These are phyloP conservation scores for Drosophila micromelanica DNA, from an alignment of 1,140 invertebrate genomes.

Conservation along the genomic window DNA sequence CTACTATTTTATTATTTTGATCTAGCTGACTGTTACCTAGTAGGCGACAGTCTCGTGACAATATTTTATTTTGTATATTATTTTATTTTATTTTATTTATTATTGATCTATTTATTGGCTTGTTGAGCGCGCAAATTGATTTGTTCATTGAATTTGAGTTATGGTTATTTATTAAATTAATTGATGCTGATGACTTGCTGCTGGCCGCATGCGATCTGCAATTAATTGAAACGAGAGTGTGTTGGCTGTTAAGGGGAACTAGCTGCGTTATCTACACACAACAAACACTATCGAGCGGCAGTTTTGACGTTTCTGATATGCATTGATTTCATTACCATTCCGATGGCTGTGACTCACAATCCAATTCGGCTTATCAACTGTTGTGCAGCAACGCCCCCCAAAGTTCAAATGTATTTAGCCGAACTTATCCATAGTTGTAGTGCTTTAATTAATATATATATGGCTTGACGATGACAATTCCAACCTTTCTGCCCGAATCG, in stretches of 20 bases:
- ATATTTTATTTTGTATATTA: slow-evolving; percentile 21
- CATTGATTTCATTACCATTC: slow-evolving; percentile 15
- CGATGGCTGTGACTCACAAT: slow-evolving; percentile 11
- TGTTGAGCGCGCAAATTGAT: slow-evolving; percentile 69
- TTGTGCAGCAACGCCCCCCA: slow-evolving; percentile 21
- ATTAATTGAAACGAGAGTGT: slow-evolving; percentile 14
- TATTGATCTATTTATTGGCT: slow-evolving; percentile 76
- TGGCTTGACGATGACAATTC: neutral
- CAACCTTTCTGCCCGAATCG: slow-evolving; percentile 3
- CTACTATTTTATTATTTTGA: neutral
- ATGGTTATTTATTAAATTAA: slow-evolving; percentile 73
- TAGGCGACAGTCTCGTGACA: slow-evolving; percentile 4
- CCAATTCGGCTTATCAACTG: slow-evolving; percentile 8
- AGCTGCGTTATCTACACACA: slow-evolving; percentile 15
- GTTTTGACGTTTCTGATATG: slow-evolving; percentile 66
- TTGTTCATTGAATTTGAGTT: slow-evolving; percentile 82
- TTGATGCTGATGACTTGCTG: slow-evolving; percentile 64
- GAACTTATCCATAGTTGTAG: slow-evolving; percentile 4
- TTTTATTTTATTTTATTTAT: slow-evolving; percentile 47
- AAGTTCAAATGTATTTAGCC: neutral
- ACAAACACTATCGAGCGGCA: slow-evolving; percentile 15
- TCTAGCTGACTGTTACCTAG: neutral
- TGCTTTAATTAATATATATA: neutral
- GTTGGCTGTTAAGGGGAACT: slow-evolving; percentile 4
- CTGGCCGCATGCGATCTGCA: slow-evolving; percentile 50